Conservation (phyloP, 2,797 vertebrate species). For the Erethizon dorsatum region DNA sequence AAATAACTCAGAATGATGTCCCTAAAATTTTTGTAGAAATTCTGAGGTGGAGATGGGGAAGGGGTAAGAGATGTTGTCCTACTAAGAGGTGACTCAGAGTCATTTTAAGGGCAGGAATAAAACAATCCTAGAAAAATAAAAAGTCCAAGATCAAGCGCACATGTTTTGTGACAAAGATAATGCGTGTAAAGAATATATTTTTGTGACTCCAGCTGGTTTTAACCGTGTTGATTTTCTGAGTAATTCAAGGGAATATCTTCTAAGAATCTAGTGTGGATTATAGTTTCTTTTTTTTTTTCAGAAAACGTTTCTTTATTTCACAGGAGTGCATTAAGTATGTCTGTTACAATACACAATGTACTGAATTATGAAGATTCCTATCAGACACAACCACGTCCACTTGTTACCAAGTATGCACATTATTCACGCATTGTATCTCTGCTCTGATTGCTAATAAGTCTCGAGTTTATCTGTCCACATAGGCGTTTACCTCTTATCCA, state of each 20-base stretch:
- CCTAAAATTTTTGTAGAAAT: constrained; percentile 10
- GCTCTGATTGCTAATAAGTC: no score
- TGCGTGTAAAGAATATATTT: background rate
- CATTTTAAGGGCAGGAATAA: constrained; percentile 39
- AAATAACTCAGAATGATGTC: background rate
- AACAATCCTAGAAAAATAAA: background rate
- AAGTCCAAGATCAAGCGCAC: background rate
- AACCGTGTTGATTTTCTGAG: constrained; percentile 57
- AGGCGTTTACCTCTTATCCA: no score
- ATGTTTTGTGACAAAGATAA: background rate
- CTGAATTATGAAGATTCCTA: no score
- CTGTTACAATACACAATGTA: no score
- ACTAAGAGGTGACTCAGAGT: background rate
- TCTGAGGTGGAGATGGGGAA: background rate
- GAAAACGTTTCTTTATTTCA: no score
- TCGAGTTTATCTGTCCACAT: no score
- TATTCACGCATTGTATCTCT: no score
- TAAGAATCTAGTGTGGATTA: background rate
- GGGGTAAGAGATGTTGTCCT: background rate
- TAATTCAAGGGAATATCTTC: background rate
- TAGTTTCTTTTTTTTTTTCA: no score
- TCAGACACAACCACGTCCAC: no score
- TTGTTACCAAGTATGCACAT: no score
- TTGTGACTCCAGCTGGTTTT: background rate
- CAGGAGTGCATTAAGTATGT: no score